Evolutionary conservation across 2,888 invertebrate species (phyloP), one percentile per base, ranked within the genome.

Genomic region (Lasioglossum vierecki): DNA sequence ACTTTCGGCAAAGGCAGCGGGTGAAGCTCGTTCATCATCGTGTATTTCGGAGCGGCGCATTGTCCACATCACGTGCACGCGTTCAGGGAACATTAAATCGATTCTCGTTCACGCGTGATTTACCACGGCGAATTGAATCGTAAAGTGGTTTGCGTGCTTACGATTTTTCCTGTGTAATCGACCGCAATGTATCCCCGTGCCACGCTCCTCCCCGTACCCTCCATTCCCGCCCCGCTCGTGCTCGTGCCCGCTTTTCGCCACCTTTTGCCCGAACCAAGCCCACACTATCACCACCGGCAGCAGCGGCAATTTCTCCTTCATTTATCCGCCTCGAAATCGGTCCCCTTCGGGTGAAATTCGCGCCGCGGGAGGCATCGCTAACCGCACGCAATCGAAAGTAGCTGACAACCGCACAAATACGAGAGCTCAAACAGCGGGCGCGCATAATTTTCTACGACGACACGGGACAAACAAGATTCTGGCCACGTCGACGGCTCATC

Each of bases 21-120:
- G 41, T 15, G 76, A 83, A 75, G 77, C 83, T 80, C 86, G 60
- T 87, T 83, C 80, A 87, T 87, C 86, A 85, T 86, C 86, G 80
- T 73, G 86, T 80, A 82, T 76, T 75, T 73, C 71, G 79, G 44
- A n/a, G 49, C 63, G 57, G 76, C 76, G 86, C 86, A 85, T 87
- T 87, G 87, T 86, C 76, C 86, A 73, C 78, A 81, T 87, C 87
- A 86, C 74, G 83, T 79, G 80, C 86, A 83, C 83, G 83, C 80
- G 73, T 63, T 26, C 41, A 13, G 72, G 60, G 71, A 78, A 81
- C 83, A 76, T 83, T 80, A 86, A 87, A 87, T 87, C 86, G 87
- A 87, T 87, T 81, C 83, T 76, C 83, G 86, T 86, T 86, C 80
- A 70, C 87, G 80, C 80, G 81, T 86, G 86, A 87, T 87, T 87